Evolutionary conservation across 2,888 invertebrate species (phyloP), one percentile per base, ranked within the genome.

Genomic region (Megalurothrips usitatus): DNA sequence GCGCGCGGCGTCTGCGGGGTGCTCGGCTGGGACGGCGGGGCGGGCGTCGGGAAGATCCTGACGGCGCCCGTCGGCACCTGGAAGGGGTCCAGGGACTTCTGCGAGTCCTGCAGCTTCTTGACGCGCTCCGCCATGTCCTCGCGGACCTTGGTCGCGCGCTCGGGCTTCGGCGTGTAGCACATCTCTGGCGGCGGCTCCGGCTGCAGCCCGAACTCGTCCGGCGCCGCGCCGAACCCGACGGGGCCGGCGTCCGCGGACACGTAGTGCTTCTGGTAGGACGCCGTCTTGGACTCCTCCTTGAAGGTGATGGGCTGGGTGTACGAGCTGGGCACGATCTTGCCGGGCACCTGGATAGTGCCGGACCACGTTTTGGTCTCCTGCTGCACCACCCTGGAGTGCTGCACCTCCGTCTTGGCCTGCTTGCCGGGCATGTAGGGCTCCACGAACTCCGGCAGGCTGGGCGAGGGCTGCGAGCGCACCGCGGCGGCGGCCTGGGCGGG

Each of bases 111-210:
- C 19, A 92, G 86, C 83, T 89, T 89, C 84, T 90, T 91, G 1
- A 91, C 90, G 84, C 90, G 90, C 43, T 90, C 88, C n/a, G 89
- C 88, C 49, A 92, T 88, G 79, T 90, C 88, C 79, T 90, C 90
- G 81, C 88, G 87, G 84, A 75, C 26, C 84, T 85, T 87, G 83
- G 84, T 88, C 84, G 82, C 84, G n/a, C 85, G 85, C 82, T 86
- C 84, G 10, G 84, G 84, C 85, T 90, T 90, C 0, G 92, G 91
- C 80, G 90, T 89, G 84, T 89, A 92, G 68, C 91, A 91, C 79
- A 92, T 91, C 87, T 92, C 91, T 58, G 93, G 92, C 14, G 93
- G 92, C n/a, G 92, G 91, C 84, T 92, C 93, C 0, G 92, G 92
- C 81, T 90, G 88, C 3, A 93, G 85, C 85, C 89, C 89, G 79